A percentile compares a stretch with the other conserved stretches of the same genome.
Evolutionary conservation across 2,113 vertebrate species (phyloP).

Genomic region (Ginglymostoma cirratum): DNA sequence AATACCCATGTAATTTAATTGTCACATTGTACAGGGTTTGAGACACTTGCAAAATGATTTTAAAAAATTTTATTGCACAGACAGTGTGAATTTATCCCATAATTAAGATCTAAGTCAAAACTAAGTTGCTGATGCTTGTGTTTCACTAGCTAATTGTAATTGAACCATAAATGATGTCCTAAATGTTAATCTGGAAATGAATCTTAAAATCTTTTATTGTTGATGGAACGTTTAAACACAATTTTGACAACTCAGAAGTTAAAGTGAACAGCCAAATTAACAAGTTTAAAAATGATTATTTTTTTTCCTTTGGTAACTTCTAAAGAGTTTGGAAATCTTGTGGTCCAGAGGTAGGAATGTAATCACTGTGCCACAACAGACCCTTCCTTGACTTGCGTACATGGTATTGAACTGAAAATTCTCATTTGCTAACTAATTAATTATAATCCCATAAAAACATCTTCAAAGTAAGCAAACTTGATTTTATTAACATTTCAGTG

Average conservation of each 20-base stretch:
- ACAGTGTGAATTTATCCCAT: constrained; percentile 57
- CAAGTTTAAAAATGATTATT: too few species aligned
- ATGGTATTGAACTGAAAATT: neutral
- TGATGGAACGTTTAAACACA: neutral
- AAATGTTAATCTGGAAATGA: neutral
- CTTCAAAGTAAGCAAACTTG: constrained; percentile 21
- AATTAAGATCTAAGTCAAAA: constrained; percentile 53
- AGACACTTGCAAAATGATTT: constrained; percentile 54
- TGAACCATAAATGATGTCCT: too few species aligned
- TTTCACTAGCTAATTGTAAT: too few species aligned
- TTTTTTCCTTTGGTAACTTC: neutral
- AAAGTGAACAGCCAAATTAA: neutral
- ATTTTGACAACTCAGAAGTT: neutral
- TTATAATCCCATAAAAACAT: constrained; percentile 24
- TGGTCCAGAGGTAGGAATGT: too few species aligned
- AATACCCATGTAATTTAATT: constrained; percentile 41
- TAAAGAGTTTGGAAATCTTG: too few species aligned
- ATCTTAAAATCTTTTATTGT: neutral
- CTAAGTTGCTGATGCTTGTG: constrained; percentile 59
- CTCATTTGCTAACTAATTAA: constrained; percentile 7
- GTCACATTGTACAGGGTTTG: constrained; percentile 38
- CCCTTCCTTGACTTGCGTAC: too few species aligned
- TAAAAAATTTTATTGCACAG: constrained; percentile 63
- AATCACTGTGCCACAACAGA: too few species aligned
- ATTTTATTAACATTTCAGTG: constrained; percentile 36